Base-by-base conservation (phyloP, 1,140 invertebrate species). In the Wasmannia auropunctata region DNA sequence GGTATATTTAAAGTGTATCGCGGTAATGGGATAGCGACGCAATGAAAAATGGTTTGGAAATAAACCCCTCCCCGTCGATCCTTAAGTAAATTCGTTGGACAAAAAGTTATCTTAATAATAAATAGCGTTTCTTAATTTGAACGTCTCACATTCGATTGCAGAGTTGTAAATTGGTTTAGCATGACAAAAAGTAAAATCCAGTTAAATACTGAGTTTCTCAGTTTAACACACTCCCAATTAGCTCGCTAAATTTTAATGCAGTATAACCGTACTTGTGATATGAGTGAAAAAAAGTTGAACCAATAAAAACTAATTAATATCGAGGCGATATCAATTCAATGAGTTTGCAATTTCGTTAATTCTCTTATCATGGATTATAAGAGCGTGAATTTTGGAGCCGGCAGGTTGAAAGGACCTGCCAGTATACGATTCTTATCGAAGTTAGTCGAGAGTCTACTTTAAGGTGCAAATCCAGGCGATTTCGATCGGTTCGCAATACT, bases 1-100 rank as follows among this genome's bases (percentile, higher is more conserved):
- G 67, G 43, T 37, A 83, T 83, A 83, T 83, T 83, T 83, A 83
- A 83, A 83, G 67, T 28, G 37, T 70, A 40, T 40, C 51, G 37
- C 28, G 25, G 79, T 81, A 74, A 83, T 83, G 31, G 51, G 37
- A 58, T 46, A 22, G 51, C 19, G 37, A 58, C 37, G 16, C 79
- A 62, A 58, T 49, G 79, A 60, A 60, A 83, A 46, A 70, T 74
- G 25, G 51, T 60, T 74, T 58, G 3, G n/a, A 72, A 81, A 54
- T 56, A 40, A 70, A 72, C 37, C n/a, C 58, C 28, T 72, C 25
- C 19, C 49, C 65, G 1, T 7, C 4, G n/a, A 37, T 31, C 14
- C 14, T 34, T 37, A 22, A 46, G 2, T 83, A 46, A 81, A 72
- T 81, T 72, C 8, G 6, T 40, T 25, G 65, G 2, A 4, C 28